Evolutionary conservation across 2,797 vertebrate species (phyloP), one percentile per base, ranked within the genome.

Genomic region (Carapus acus): DNA sequence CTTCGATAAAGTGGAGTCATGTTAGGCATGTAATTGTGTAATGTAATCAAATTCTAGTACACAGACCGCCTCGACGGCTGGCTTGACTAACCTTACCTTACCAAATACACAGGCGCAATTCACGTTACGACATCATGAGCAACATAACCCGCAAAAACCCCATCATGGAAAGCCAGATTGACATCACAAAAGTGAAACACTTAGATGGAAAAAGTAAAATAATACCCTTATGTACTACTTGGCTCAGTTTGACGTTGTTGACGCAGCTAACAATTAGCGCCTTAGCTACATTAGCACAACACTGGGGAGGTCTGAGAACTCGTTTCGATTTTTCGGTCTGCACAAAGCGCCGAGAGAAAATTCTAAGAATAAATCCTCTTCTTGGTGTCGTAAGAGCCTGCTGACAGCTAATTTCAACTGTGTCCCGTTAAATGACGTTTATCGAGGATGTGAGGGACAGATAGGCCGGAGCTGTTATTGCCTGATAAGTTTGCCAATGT

Each of bases 251-350:
- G 15, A 27, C 47, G 52, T 42, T 61, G 60, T 72, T 83, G 79
- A 80, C 83, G 83, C 69, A 83, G 69, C 49, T 62, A 71, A 79
- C 65, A 79, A 82, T 77, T 81, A 83, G 69, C 78, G 22, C 23
- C 67, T 72, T 67, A 77, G 72, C 67, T 57, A 53, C 21, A 12
- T 55, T 58, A 66, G 73, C 62, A 70, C 43, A 72, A 65, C 67
- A 69, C 36, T 43, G 60, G 43, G 43, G 64, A n/a, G n/a, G n/a
- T n/a, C n/a, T n/a, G n/a, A n/a, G n/a, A n/a, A n/a, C n/a, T n/a
- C n/a, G n/a, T n/a, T n/a, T n/a, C n/a, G n/a, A n/a, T n/a, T n/a
- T n/a, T n/a, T n/a, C n/a, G n/a, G n/a, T n/a, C n/a, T n/a, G n/a
- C n/a, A n/a, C n/a, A n/a, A n/a, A n/a, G n/a, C n/a, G 27, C 27